Conservation (phyloP, 2,888 invertebrate species). For the Morinoia aosen region DNA sequence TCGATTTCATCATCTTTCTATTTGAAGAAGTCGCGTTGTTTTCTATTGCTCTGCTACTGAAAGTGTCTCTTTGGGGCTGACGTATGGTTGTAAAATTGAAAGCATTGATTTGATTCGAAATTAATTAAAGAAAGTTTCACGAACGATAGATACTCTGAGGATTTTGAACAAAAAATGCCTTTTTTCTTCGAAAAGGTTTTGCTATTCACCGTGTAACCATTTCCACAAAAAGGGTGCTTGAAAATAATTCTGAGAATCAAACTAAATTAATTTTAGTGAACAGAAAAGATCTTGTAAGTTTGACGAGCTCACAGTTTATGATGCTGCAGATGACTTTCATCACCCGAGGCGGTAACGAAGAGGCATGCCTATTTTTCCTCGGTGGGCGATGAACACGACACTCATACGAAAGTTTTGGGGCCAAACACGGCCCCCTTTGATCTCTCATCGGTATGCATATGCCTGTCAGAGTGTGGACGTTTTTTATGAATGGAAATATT, state of each 20-base stretch:
- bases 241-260: neutral
- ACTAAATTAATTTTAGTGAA: neutral
- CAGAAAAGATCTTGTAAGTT: neutral
- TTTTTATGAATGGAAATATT: neutral
- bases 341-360: neutral
- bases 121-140: neutral
- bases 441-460: neutral
- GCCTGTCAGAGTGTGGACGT: neutral
- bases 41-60: neutral
- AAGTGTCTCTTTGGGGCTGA: neutral
- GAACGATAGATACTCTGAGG: neutral
- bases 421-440: neutral
- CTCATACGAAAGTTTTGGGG: neutral
- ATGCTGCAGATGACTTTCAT: neutral
- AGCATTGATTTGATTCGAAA: no score
- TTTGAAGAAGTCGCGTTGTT: neutral
- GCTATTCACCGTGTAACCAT: neutral
- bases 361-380: neutral
- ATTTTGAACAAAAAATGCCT: neutral
- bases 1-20: neutral
- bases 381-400: neutral
- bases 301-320: neutral
- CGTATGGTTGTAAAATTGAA: neutral
- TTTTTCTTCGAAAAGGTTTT: no score
- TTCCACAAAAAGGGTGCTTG: neutral